A percentile compares a stretch with the other conserved stretches of the same genome.
phyloP scores from a whole-genome alignment of 2,113 vertebrate genomes.

The Rhabdomys dilectus region DNA sequence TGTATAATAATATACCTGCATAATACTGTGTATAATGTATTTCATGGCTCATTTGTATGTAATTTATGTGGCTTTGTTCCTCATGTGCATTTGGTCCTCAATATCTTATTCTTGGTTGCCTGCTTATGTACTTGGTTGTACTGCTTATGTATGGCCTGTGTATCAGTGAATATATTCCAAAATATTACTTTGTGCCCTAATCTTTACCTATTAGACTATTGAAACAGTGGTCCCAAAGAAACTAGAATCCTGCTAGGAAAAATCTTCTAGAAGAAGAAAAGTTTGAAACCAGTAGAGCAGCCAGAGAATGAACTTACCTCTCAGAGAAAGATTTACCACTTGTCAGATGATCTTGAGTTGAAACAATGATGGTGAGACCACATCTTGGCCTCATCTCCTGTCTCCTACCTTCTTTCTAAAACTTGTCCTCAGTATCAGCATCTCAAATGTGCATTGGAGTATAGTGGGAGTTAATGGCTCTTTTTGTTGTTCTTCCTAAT shows the following conservation, averaged over 20 bases:
- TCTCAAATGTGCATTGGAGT: background rate
- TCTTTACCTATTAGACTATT: background rate
- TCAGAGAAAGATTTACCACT: background rate
- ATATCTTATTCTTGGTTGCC: no score
- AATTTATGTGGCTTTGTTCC: background rate
- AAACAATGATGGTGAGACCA: background rate
- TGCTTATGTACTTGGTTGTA: background rate
- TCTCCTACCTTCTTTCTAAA: background rate
- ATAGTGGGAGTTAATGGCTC: background rate
- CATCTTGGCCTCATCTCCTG: background rate
- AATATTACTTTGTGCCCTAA: background rate
- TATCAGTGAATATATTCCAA: background rate
- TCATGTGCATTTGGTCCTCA: accelerated
- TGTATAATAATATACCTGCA: no score
- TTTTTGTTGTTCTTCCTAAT: background rate
- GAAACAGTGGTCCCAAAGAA: background rate
- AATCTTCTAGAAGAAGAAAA: background rate
- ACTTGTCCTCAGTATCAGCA: background rate
- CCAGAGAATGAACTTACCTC: background rate
- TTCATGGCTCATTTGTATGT: background rate
- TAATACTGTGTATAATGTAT: background rate
- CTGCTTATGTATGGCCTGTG: background rate
- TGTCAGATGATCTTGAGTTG: background rate
- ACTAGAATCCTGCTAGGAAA: background rate
- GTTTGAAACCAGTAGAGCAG: background rate